Base-by-base conservation (phyloP, 2,113 vertebrate species). In the Ginglymostoma cirratum region DNA sequence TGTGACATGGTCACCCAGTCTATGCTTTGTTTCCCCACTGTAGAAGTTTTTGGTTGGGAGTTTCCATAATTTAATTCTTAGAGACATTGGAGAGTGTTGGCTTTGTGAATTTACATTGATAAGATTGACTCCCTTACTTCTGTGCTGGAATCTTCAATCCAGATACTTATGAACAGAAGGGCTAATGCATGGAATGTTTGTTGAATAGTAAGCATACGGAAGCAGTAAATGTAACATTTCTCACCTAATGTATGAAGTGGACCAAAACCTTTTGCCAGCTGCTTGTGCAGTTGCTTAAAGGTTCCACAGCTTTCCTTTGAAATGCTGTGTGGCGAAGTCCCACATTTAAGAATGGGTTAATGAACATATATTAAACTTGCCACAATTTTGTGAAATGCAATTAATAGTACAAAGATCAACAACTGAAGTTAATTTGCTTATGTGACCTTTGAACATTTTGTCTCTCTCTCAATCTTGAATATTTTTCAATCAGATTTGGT, bases 401-500 rank as follows among this genome's bases (percentile, higher is more conserved):
- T 83, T 4, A 83, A 83, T 61, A 55, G 55, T 15, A 30, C 87
- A 90, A 90, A 61, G 55, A 90, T 90, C 10, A 90, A 90, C 45
- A 52, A 61, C 24, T 30, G 2, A 27, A 89, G 30, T 61, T 89
- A 90, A 27, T 90, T 90, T 61, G 30, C 34, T 90, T 90, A 61
- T 61, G 87, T 90, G 55, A 30, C 48, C 87, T 90, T 90, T 65
- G 30, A n/a, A 27, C 87, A 90, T 61, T 61, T 90, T 90, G 87
- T 96, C 96, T 92, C 86, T 42, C 69, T 52, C 95, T 38, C 69
- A 67, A 92, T 94, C 96, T 95, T 95, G 70, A 48, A 96, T n/a
- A 86, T 94, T 70, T 52, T 96, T 24, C 70, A 95, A 48, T 86
- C 96, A 97, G 97, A 97, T 97, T 96, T 96, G 96, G 97, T 96